Base-by-base conservation (phyloP, 2,888 invertebrate species). In the Lithodes maja region DNA sequence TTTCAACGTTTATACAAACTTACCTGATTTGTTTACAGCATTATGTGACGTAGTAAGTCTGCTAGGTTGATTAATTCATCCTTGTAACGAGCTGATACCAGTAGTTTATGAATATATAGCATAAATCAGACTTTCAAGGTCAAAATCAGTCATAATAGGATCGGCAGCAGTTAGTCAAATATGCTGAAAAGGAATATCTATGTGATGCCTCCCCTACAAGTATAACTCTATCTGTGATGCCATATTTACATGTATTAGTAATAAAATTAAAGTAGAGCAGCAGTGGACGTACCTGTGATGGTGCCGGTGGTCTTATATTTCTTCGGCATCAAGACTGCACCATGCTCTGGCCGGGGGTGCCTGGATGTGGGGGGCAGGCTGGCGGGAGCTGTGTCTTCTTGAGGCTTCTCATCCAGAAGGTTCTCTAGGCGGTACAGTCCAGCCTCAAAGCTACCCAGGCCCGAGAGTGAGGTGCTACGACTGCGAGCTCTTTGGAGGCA, bases 401-500 rank as follows among this genome's bases (percentile, higher is more conserved):
- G 49, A 49, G 82, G 52, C 54, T 85, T 53, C 9, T 69, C 88
- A 2, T 89, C 89, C 17, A 89, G 61, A 17, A 89, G 52, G 3
- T 68, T 77, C 33, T 86, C 85, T 17, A 89, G 82, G 33, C 89
- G 89, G 55, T 85, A 89, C 49, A 89, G 89, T 53, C 89, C 89
- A 3, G 89, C 89, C 82, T 89, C 89, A 50, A 89, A 89, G 79
- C 89, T 89, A 15, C 89, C 86, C 9, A 89, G 50, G 54, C 89
- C 89, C 0, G 55, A 80, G 71, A 89, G 82, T 2, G 85, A 85
- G 1, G 85, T 17, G 49, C 89, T 89, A 7, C 89, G 82, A 52
- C 82, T 85, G 17, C 89, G 61, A 53, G 89, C 89, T 82, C 89
- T 74, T n/a, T 89, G 75, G 12, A 89, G 82, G 55, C 89, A 89